Base-by-base conservation (phyloP, 2,888 invertebrate species). In the Seira sanloemensis region DNA sequence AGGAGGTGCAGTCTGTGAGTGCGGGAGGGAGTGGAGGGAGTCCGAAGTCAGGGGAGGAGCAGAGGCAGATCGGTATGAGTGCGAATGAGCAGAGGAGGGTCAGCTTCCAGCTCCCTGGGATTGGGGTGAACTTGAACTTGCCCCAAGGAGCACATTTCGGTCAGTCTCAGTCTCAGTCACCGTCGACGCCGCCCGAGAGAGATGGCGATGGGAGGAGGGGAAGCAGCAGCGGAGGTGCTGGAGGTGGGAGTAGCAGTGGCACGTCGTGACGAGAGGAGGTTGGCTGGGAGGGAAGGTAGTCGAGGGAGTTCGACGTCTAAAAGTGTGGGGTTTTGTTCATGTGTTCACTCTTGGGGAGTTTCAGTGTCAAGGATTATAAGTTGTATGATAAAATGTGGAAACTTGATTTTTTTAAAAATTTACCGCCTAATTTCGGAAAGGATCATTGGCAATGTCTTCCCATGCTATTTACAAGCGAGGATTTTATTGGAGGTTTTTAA, bases 21-120 rank as follows among this genome's bases (percentile, higher is more conserved):
- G 50, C 46, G 0, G 12, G 23, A 18, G 50, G n/a, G 7, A 58
- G 58, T 16, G n/a, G 7, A 9, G 58, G n/a, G 19, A n/a, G 7
- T 7, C 65, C n/a, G 21, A 65, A 19, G 16, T 46, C 21, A 58
- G 25, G 67, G 19, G 50, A 50, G 0, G 1, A 58, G 4, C 75
- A 27, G 1, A 37, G 46, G 24, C 37, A 54, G 12, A n/a, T n/a
- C n/a, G n/a, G n/a, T n/a, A n/a, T n/a, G n/a, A 46, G 5, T 24
- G 16, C 26, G n/a, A 58, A 19, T 37, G 73, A 74, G 19, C 73
- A 80, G 21, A n/a, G 80, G 4, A 18, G 80, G 18, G 80, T 80
- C 0, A 74, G 74, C 25, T 80, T 80, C 62, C 80, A 80, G 25
- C 46, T 80, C 1, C 80, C 80, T 1, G 79, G 79, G 24, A 79